These are phyloP conservation scores for Amphipoea lucens DNA, from an alignment of 2,888 invertebrate genomes.

Conservation along the genomic window DNA sequence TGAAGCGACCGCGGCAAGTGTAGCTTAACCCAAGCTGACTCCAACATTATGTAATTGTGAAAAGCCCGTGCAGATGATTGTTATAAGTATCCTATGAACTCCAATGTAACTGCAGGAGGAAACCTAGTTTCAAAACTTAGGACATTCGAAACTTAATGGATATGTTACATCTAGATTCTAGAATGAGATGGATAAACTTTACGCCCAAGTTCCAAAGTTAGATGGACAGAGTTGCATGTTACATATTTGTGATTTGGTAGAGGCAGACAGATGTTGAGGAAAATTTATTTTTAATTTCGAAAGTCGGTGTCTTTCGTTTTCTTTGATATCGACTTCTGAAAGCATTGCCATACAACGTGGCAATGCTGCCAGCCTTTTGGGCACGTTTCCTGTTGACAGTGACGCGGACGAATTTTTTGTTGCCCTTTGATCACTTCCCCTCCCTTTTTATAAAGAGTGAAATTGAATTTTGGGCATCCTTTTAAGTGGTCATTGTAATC, in stretches of 20 bases:
- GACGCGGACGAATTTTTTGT: no score
- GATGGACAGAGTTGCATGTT: neutral
- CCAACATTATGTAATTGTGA: neutral
- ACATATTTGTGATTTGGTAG: neutral
- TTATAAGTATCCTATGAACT: neutral
- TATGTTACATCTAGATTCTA: neutral
- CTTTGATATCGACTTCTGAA: neutral
- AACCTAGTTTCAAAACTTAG: slow-evolving; percentile 8
- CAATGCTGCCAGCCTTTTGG: no score
- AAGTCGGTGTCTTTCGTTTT: neutral
- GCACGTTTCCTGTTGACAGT: no score
- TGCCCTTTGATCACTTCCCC: no score
- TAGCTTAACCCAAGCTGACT: neutral
- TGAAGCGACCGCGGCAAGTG: neutral
- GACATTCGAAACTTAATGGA: slow-evolving; percentile 6
- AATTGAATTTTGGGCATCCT: no score
- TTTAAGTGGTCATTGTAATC: no score
- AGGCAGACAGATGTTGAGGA: neutral
- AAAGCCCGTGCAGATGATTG: no score
- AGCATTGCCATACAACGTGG: no score
- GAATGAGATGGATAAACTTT: slow-evolving; percentile 25
- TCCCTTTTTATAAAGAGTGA: no score
- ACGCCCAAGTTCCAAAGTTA: slow-evolving; percentile 5
- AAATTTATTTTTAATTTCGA: neutral
- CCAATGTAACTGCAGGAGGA: neutral